These are phyloP conservation scores for Varroa destructor DNA, from an alignment of 1,140 invertebrate genomes.

Conservation along the genomic window DNA sequence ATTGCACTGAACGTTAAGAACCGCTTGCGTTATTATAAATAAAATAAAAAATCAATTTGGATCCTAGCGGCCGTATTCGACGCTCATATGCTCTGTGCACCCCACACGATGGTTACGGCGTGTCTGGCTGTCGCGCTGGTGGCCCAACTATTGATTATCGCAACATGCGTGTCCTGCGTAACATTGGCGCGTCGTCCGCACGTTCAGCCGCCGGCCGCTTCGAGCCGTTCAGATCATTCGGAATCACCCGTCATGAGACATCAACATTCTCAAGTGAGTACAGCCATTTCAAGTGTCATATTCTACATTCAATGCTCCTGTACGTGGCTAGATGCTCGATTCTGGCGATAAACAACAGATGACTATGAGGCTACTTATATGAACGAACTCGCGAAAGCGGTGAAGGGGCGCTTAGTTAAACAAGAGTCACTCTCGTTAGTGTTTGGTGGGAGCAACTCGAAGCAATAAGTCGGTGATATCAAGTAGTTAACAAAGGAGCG, in stretches of 20 bases:
- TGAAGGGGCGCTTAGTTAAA: no score
- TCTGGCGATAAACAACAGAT: no score
- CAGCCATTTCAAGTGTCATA: neutral
- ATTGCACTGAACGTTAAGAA: no score
- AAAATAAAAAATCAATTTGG: no score
- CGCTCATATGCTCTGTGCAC: conserved; percentile 26
- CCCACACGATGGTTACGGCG: conserved; percentile 29
- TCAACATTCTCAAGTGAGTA: conserved; percentile 25
- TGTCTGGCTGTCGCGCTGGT: conserved; percentile 29
- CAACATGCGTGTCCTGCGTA: conserved; percentile 26
- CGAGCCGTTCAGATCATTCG: conserved; percentile 7
- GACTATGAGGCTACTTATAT: no score
- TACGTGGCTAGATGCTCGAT: no score
- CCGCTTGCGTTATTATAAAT: no score
- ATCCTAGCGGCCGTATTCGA: neutral
- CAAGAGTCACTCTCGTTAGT: no score
- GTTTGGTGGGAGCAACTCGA: no score
- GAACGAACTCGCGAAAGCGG: neutral
- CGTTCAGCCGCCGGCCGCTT: neutral
- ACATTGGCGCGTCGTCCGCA: conserved; percentile 10
- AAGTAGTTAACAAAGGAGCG: no score
- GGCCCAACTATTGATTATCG: conserved; percentile 28
- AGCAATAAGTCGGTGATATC: no score
- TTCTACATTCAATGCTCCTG: neutral
- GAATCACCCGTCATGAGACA: conserved; percentile 28